Base-by-base conservation (phyloP, 2,888 invertebrate genomes). In the Apamea crenata region DNA sequence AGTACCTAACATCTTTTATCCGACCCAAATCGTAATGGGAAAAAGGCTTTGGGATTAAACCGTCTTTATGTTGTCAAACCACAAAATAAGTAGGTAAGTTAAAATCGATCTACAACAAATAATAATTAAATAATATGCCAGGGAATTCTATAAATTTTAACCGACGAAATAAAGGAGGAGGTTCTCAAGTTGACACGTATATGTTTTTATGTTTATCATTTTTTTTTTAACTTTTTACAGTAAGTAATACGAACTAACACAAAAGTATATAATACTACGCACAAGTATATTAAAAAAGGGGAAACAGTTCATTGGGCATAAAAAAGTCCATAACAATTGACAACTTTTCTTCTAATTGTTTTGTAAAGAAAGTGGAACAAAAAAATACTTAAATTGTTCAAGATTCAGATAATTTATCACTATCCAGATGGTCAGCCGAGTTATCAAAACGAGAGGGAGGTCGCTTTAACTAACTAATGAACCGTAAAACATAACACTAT, bases 401-500 rank as follows among this genome's bases (percentile, higher is more conserved):
- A 25, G 74, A 40, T 59, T 25, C 40, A 66, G 29, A 67, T 81
- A 61, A 44, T 67, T 61, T 61, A 10, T 75, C 53, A 47, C 29
- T 32, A 29, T 18, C 36, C 29, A 32, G 44, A 47, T 44, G 18
- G 6, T 16, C 21, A 50, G 12, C 4, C 56, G 2, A 36, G 56
- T 56, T 56, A 47, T 36, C 25, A 61, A 65, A 77, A 47, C 47
- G 21, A 82, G 40, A 76, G n/a, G 65, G 4, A 21, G 14, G 21
- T 44, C 53, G 7, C 16, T 70, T 1, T 16, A 44, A 1, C 1
- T n/a, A 21, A 32, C 36, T 40, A 70, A 76, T 82, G 32, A 77
- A 61, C 59, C 59, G 53, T 81, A 70, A 66, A 82, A 61, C 44
- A 59, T 40, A 80, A 32, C 59, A 61, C 5, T 29, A 18, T 29